Conservation (phyloP, 2,113 vertebrate species). For the Harpagus bidentatus region DNA sequence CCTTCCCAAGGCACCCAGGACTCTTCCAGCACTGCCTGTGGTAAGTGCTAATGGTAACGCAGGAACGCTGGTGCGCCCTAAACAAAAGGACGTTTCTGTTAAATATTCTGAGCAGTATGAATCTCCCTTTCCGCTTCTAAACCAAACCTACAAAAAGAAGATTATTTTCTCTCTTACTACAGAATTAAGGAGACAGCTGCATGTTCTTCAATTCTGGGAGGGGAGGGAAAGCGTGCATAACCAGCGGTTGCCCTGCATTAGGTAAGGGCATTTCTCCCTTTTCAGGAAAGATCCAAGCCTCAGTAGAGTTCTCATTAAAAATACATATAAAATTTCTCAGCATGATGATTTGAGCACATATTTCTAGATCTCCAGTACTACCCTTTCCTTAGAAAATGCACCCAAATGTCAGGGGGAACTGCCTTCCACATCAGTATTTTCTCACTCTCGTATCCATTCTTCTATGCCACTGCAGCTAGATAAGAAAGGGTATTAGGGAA, state of each 20-base stretch:
- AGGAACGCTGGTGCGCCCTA: neutral
- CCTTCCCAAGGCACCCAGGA: neutral
- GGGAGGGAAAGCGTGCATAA: rapidly evolving
- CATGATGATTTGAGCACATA: neutral
- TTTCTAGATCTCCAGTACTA: neutral
- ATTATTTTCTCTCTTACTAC: neutral
- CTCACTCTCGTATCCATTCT: neutral
- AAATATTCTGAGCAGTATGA: neutral
- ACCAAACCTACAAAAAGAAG: neutral
- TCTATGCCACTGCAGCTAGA: neutral
- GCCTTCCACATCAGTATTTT: neutral
- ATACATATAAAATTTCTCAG: neutral
- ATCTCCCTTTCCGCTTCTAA: neutral
- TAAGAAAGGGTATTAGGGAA: neutral
- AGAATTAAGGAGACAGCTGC: neutral
- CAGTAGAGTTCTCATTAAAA: neutral
- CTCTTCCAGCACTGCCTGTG: neutral
- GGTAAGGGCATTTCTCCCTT: neutral
- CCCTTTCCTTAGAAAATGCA: neutral
- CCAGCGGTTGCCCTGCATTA: neutral
- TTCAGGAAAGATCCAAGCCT: neutral
- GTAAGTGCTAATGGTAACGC: neutral
- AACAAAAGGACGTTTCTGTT: neutral
- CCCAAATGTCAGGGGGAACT: neutral
- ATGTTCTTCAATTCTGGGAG: neutral